phyloP scores from a whole-genome alignment of 37 sponge, comb jelly and placozoan species.

The Dysidea cf. avara region DNA sequence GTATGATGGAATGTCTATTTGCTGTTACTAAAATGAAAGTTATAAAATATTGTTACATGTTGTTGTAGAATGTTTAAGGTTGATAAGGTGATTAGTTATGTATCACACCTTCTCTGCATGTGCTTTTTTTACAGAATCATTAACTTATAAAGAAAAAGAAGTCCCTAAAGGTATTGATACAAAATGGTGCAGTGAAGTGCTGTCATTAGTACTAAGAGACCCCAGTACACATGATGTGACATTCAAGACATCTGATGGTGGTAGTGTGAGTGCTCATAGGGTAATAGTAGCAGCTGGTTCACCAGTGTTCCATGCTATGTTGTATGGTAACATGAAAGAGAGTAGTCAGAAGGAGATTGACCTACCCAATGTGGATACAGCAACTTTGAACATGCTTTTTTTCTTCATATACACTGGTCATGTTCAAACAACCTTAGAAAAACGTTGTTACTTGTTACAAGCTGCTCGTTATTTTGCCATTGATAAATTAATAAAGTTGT shows the following conservation, averaged over 20 bases:
- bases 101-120: no score
- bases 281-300: slow-evolving; percentile 3
- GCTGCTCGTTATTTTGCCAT: neutral
- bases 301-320: slow-evolving; percentile 2
- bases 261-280: neutral
- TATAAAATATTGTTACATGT: no score
- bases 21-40: no score
- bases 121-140: no score
- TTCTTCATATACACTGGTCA: neutral
- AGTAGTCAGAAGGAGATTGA: neutral
- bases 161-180: no score
- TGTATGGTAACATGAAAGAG: slow-evolving; percentile 16
- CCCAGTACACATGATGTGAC: no score
- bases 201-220: no score
- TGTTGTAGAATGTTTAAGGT: no score
- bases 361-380: neutral
- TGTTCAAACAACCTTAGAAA: neutral
- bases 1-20: no score
- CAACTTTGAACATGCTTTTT: neutral
- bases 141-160: no score
- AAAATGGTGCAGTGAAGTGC: no score
- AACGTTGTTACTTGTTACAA: neutral
- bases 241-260: neutral
- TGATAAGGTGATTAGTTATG: no score
- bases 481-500: neutral